Evolutionary conservation across 2,797 vertebrate genomes (phyloP), one percentile per base, ranked within the genome.

Genomic region (Cyprinella venusta): DNA sequence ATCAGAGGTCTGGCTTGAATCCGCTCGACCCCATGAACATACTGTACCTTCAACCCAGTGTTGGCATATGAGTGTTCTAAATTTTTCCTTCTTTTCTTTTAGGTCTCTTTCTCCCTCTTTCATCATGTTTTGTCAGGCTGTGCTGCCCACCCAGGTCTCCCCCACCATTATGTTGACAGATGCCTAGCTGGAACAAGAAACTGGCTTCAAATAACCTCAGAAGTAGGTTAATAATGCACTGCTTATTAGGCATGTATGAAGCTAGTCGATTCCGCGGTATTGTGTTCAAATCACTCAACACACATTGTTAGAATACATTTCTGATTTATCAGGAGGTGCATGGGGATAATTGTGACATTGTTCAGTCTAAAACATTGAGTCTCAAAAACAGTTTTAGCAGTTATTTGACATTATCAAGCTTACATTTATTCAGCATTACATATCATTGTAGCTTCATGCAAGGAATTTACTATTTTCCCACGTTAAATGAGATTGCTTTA

Each of bases 111-210:
- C 83, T 69, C 50, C 71, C 80, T 79, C 68, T 83, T 74, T 83
- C 74, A 83, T 83, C 82, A 78, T 77, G 56, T 78, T 83, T 83
- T 83, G 75, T 83, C 75, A 83, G 78, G 82, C 75, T 78, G 75
- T 52, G 82, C 54, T 78, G 75, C 82, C 75, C 75, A 78, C 75
- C 81, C 26, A 59, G 81, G 75, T 64, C 65, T 77, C 40, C 36
- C 26, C 54, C 75, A 63, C 75, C 16, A 61, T 59, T 80, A 13
- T 75, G 24, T 79, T 76, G 74, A 86, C 67, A 86, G 74, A 79
- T 65, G 45, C n/a, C 59, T 77, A 16, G 74, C 38, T 69, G 12
- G 65, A 59, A 78, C 63, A 52, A 65, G 33, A 86, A 79, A 72
- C 16, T 76, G 21, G 61, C 36, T 69, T 79, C 76, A 84, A 75